phyloP scores from a whole-genome alignment of 2,797 vertebrate genomes.

The Galagoides demidoff region DNA sequence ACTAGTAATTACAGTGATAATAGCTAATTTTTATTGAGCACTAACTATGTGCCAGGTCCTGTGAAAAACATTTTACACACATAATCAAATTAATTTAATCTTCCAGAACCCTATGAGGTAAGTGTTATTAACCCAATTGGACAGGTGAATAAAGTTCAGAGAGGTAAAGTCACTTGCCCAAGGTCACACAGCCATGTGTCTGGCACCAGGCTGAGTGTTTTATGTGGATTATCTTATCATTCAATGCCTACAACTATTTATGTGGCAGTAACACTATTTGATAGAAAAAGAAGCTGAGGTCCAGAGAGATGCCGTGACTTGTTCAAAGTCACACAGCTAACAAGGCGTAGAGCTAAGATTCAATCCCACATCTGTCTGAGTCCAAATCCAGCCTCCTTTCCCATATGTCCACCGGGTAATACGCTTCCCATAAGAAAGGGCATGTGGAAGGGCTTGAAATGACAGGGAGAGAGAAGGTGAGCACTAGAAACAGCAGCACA shows the following conservation, averaged over 20 bases:
- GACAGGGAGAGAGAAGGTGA: background rate
- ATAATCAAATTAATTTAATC: background rate
- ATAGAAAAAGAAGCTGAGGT: conserved; percentile 13
- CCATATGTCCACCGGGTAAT: background rate
- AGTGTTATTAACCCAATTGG: background rate
- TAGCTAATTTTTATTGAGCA: conserved; percentile 38
- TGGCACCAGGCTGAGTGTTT: background rate
- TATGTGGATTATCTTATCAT: background rate
- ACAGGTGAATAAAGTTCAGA: conserved; percentile 28
- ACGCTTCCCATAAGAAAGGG: background rate
- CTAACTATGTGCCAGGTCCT: conserved; percentile 20
- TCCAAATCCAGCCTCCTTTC: background rate
- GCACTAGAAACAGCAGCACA: background rate
- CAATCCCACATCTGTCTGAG: background rate
- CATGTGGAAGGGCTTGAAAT: background rate
- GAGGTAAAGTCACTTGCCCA: conserved; percentile 11
- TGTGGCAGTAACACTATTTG: background rate
- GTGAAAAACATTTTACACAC: background rate
- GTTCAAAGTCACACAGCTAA: conserved; percentile 57
- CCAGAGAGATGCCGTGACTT: conserved; percentile 54
- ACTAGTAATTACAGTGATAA: background rate
- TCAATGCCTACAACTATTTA: background rate
- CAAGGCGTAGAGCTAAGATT: conserved; percentile 18
- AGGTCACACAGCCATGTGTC: background rate
- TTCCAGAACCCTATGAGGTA: background rate